phyloP scores from a whole-genome alignment of 2,113 vertebrate genomes.

The Meleagris gallopavo region DNA sequence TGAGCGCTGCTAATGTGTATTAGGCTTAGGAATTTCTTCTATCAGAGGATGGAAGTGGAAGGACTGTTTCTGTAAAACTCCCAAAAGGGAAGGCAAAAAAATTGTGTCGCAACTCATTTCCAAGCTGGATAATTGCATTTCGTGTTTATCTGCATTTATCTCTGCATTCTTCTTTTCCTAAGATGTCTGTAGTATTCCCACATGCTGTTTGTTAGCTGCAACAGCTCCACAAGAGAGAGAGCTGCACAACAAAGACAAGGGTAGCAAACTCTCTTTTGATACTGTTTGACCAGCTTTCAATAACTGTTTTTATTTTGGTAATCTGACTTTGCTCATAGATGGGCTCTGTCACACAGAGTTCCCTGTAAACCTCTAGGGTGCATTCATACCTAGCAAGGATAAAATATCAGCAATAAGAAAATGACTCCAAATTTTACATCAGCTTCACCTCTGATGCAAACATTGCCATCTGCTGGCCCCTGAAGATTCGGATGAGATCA shows the following conservation, averaged over 20 bases:
- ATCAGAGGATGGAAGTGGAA: neutral
- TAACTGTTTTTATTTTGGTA: neutral
- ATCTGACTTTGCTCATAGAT: neutral
- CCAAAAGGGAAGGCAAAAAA: neutral
- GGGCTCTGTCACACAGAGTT: neutral
- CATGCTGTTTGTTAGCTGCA: neutral
- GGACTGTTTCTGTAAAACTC: neutral
- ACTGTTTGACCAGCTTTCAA: neutral
- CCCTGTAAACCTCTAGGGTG: neutral
- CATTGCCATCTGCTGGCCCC: neutral
- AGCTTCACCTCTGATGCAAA: neutral
- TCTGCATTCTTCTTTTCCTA: neutral
- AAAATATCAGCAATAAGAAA: neutral
- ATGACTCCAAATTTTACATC: neutral
- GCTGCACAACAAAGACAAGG: neutral
- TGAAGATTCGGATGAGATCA: neutral
- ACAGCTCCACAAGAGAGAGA: neutral
- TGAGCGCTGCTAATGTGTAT: neutral
- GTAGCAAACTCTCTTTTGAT: neutral
- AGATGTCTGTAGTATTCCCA: neutral
- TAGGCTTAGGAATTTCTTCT: neutral
- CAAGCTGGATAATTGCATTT: slow-evolving; percentile 12
- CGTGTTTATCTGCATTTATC: neutral
- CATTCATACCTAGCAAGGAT: neutral
- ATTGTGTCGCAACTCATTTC: neutral